phyloP scores from a whole-genome alignment of 2,113 vertebrate species.

The Labeo catla region DNA sequence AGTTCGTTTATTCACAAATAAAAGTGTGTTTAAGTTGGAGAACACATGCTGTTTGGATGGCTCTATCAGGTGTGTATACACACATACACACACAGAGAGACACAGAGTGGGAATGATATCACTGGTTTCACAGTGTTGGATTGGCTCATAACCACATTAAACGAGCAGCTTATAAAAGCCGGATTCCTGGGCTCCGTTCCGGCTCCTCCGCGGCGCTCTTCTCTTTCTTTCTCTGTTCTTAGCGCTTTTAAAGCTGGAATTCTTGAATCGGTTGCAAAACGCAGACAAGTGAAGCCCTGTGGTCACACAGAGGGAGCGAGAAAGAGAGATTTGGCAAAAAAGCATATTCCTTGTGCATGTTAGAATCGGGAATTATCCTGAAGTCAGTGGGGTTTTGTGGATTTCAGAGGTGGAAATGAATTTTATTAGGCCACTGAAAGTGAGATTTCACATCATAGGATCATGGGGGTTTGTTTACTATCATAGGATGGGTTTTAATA shows the following conservation, averaged over 20 bases:
- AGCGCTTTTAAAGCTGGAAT: neutral
- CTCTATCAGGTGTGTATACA: slow-evolving; percentile 42
- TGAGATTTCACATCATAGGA: neutral
- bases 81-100: slow-evolving; percentile 16
- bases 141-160: slow-evolving; percentile 54
- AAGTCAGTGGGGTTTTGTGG: neutral
- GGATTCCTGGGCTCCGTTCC: slow-evolving; percentile 39
- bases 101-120: slow-evolving; percentile 39
- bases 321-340: neutral
- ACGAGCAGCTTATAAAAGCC: neutral
- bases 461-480: too few species aligned
- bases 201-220: slow-evolving; percentile 8
- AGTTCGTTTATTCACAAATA: neutral
- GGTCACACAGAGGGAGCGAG: neutral
- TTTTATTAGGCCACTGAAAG: neutral
- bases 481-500: neutral
- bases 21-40: slow-evolving; percentile 42
- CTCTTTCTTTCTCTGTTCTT: neutral
- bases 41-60: slow-evolving; percentile 36
- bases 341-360: neutral
- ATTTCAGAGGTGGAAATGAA: neutral
- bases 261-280: slow-evolving; percentile 27
- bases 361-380: neutral
- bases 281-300: slow-evolving; percentile 12
- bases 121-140: slow-evolving; percentile 37